Evolutionary conservation across 2,797 vertebrate genomes (phyloP), one percentile per base, ranked within the genome.

Genomic region (Meda fulgida): DNA sequence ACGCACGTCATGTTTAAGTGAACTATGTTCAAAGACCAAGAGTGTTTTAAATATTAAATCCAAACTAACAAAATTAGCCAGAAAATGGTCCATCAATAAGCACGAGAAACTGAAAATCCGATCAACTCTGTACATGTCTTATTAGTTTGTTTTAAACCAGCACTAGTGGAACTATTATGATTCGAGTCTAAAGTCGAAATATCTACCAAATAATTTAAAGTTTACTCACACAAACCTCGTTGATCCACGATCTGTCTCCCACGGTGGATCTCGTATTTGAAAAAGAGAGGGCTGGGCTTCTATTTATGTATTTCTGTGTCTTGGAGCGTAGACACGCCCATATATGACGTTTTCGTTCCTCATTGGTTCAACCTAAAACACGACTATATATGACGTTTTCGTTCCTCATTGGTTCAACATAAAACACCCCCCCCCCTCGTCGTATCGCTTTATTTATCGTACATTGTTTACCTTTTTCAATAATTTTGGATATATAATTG

Each of bases 191-290:
- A 40, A 3, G 9, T 19, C 2, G 2, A 29, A 31, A 63, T 18
- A 31, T 0, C 11, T 1, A n/a, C 21, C 1, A 71, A 81, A 72
- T 14, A 16, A 72, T 8, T 26, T 19, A 58, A 38, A 76, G 5
- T 5, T 19, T 21, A 51, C 36, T 76, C 36, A 26, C n/a, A 71
- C 66, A 58, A 46, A 21, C 38, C 36, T 71, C 3, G 3, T 1
- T 77, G 4, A 1, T 5, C 1, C n/a, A 13, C 11, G 0, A 1
- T 18, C 1, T n/a, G 0, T 31, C 9, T 18, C 19, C 1, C 38
- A 21, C 48, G 21, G 7, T n/a, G 14, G 2, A 16, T 34, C 36
- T 29, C 4, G 36, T 70, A 19, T 84, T 84, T 84, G 29, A 84
- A 82, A 84, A 79, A 21, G 31, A 1, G 66, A 78, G 10, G 83